Percentiles rank a stretch among this genome's conserved stretches.
Conservation (phyloP, 2,888 invertebrate species). For the Meteorus colon region DNA sequence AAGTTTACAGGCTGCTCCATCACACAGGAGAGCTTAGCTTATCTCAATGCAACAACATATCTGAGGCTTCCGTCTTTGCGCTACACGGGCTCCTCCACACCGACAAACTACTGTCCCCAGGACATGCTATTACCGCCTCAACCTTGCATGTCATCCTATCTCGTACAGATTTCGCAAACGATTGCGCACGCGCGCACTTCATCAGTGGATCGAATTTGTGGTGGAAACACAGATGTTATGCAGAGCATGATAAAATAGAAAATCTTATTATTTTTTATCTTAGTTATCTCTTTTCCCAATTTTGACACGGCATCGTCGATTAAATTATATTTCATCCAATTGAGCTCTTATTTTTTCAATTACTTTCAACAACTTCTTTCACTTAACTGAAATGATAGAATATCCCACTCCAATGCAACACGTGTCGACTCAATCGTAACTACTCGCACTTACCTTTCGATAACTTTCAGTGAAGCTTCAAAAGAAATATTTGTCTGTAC, state of each 20-base stretch:
- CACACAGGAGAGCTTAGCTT: conserved; percentile 70
- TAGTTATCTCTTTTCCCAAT: no score
- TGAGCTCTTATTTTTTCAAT: background rate
- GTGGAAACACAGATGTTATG: conserved; percentile 24
- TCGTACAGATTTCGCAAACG: conserved; percentile 6
- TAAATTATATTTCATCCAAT: background rate
- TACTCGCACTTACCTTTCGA: no score
- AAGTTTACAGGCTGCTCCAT: conserved; percentile 71
- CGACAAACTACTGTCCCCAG: conserved; percentile 63
- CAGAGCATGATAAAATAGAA: background rate
- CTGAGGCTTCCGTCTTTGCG: conserved; percentile 66
- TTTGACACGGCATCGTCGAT: no score
- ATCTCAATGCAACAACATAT: conserved; percentile 70
- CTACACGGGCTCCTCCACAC: conserved; percentile 44
- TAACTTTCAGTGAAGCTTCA: no score
- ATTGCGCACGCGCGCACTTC: conserved; percentile 35
- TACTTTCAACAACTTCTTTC: no score
- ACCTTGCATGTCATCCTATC: conserved; percentile 23
- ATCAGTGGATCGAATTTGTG: conserved; percentile 22
- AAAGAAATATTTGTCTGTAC: no score
- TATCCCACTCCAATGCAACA: no score
- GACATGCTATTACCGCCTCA: conserved; percentile 53
- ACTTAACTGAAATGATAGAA: no score
- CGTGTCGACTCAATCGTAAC: no score
- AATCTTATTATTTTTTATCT: background rate